Evolutionary conservation across 2,113 vertebrate species (phyloP), one percentile per base, ranked within the genome.

Genomic region (Anas platyrhynchos): DNA sequence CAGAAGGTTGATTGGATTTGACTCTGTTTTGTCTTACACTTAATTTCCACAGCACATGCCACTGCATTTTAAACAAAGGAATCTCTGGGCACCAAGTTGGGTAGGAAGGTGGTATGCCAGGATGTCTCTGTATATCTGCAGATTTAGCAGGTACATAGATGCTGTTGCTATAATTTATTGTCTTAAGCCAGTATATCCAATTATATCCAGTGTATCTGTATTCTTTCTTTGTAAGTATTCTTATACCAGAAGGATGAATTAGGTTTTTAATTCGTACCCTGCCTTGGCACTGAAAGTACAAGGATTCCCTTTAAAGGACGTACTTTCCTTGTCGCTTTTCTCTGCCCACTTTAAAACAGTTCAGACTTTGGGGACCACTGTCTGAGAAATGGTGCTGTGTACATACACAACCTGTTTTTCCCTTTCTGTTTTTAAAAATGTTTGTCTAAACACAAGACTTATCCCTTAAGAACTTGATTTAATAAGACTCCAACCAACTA

Each of bases 1-100:
- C 17, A 63, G 68, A 58, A 54, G 41, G 84, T 0, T 14, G 36
- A 25, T 29, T 77, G 41, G 20, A 23, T n/a, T 77, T 78, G 13
- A 74, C 44, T 13, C 38, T 83, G 12, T 38, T 44, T 3, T 1
- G 4, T 78, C n/a, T 78, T 66, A 27, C 13, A 6, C 0, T 0
- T 63, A 5, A 77, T 81, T 86, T 81, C 62, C 26, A 10, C 16
- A 38, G 20, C 4, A 11, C 7, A 8, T 80, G 6, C 31, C 25
- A 36, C 11, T 61, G 41, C 22, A 50, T 89, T 87, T 86, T 87
- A 81, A 87, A 71, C 3, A 9, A 65, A 86, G 20, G 31, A 36
- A 46, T 11, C 0, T 3, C 6, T 36, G 21, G 7, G 15, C 27
- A 81, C 13, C 10, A 44, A 14, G 15, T 23, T 84, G 41, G 31